These are phyloP conservation scores for Nyctereutes procyonoides DNA, from an alignment of 2,113 vertebrate species.

Conservation along the genomic window DNA sequence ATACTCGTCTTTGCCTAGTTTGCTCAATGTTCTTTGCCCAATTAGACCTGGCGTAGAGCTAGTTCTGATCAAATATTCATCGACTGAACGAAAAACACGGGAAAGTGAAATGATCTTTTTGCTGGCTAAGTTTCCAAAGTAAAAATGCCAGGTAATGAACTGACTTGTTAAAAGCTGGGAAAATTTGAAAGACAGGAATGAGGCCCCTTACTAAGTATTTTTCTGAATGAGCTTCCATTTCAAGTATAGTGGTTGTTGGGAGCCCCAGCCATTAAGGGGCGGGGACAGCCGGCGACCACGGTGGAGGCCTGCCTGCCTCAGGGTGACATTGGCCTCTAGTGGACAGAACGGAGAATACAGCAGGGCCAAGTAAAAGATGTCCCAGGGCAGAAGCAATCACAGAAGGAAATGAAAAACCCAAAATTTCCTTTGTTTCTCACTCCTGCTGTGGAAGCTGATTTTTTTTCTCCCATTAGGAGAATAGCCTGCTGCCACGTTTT, in stretches of 20 bases:
- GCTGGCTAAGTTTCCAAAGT: background rate
- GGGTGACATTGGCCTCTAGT: slow-evolving; percentile 70
- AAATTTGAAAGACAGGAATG: background rate
- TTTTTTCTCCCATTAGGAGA: background rate
- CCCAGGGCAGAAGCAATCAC: rapidly evolving
- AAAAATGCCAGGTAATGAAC: background rate
- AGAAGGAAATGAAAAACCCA: background rate
- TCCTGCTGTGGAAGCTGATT: background rate
- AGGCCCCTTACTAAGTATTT: background rate
- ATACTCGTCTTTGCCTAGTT: background rate
- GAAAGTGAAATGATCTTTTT: background rate
- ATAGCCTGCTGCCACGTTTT: background rate
- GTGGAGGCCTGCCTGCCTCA: background rate
- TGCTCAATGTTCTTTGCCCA: background rate
- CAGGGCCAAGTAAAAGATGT: background rate
- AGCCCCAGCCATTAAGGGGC: background rate
- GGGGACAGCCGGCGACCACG: background rate
- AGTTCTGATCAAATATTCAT: background rate
- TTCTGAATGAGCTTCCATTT: background rate
- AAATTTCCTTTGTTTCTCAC: background rate
- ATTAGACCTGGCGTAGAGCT: background rate
- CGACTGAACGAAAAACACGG: background rate
- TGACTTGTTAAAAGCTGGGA: background rate
- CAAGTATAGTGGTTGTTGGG: background rate
- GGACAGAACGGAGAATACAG: slow-evolving; percentile 52